Evolutionary conservation across 2,113 vertebrate genomes (phyloP).

Genomic region (Megaceryle torquata): DNA sequence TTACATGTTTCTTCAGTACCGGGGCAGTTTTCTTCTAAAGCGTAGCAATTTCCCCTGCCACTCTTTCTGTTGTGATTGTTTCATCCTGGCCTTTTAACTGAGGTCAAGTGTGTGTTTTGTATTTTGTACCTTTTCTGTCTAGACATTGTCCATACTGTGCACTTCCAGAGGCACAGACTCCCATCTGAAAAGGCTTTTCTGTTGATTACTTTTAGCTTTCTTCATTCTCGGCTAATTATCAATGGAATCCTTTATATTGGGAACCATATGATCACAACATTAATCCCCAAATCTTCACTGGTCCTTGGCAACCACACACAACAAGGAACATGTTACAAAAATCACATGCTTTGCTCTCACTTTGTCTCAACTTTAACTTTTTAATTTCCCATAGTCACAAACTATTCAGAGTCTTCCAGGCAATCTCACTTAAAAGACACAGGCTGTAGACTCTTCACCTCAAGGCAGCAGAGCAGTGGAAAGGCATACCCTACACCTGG

Average conservation of each 20-base stretch:
- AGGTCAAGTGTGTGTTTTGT: constrained; percentile 29
- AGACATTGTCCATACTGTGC: neutral
- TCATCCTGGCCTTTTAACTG: constrained; percentile 15
- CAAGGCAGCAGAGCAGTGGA: neutral
- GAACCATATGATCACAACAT: neutral
- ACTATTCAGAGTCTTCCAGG: neutral
- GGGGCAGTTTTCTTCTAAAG: neutral
- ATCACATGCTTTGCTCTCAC: neutral
- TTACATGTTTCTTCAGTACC: neutral
- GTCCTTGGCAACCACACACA: neutral
- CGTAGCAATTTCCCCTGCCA: neutral
- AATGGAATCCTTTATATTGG: neutral
- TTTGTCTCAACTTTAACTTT: neutral
- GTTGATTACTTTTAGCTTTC: neutral
- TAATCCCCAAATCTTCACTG: neutral
- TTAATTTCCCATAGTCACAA: neutral
- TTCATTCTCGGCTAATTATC: neutral
- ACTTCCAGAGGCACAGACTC: neutral
- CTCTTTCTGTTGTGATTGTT: neutral
- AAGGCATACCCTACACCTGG: neutral
- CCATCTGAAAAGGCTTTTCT: neutral
- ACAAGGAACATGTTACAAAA: neutral
- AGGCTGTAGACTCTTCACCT: neutral
- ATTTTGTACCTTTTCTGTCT: constrained; percentile 21
- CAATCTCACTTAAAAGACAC: neutral